phyloP scores from a whole-genome alignment of 2,888 invertebrate species.

The Trissonchulus sp. region DNA sequence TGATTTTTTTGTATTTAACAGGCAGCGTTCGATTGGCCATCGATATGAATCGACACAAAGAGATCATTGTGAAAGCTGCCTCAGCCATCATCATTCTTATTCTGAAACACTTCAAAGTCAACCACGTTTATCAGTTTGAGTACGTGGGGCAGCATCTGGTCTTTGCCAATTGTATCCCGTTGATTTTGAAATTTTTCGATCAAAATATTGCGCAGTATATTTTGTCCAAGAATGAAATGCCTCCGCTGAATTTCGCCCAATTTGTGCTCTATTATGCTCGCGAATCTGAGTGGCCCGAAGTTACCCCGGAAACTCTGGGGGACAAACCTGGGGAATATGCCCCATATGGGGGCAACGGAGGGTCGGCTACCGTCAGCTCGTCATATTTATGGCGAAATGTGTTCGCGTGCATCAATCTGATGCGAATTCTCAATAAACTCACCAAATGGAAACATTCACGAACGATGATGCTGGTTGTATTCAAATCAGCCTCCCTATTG shows the following conservation, averaged over 20 bases:
- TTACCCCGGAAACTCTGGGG: not conserved
- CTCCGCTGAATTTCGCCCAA: conserved; percentile 50
- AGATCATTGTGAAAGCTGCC: conserved; percentile 89
- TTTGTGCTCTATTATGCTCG: conserved; percentile 44
- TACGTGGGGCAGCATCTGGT: conserved; percentile 97
- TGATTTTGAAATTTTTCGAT: conserved; percentile 96
- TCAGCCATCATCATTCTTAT: conserved; percentile 80
- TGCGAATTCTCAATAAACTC: conserved; percentile 91
- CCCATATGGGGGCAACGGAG: not conserved
- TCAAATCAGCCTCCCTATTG: conserved; percentile 96
- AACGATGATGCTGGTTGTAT: conserved; percentile 83
- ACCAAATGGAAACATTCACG: conserved; percentile 99
- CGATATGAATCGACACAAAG: conserved; percentile 93
- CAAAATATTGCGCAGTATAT: conserved; percentile 93
- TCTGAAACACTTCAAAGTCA: conserved; percentile 91
- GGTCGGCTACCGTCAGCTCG: not conserved
- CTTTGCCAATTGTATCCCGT: conserved; percentile 96
- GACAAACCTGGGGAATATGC: not conserved
- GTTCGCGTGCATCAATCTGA: conserved; percentile 90
- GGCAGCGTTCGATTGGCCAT: conserved; percentile 67
- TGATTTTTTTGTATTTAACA: too few relatives aligned
- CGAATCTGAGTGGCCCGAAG: conserved; percentile 38
- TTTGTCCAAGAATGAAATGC: conserved; percentile 71
- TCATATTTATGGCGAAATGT: conserved; percentile 92
- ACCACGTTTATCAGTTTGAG: conserved; percentile 98